Conservation (phyloP, 2,888 invertebrate species). For the Harpalus rufipes region DNA sequence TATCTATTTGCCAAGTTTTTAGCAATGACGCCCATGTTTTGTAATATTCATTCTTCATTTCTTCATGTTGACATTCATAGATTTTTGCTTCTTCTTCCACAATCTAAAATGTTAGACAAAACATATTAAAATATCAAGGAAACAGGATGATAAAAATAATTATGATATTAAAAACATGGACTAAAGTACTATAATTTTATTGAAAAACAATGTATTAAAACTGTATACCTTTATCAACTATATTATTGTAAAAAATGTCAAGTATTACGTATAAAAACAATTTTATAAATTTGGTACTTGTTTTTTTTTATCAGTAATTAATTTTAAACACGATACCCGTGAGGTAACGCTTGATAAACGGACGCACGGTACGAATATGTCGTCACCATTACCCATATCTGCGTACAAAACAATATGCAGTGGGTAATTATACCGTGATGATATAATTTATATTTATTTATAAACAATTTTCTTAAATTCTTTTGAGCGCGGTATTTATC, state of each 20-base stretch:
- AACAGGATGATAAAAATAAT: not conserved
- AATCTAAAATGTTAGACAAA: not conserved
- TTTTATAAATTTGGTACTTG: not conserved
- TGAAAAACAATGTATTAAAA: constrained; percentile 10
- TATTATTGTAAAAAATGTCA: not conserved
- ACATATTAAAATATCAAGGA: not conserved
- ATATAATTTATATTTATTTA: too few relatives aligned
- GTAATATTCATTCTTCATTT: not conserved
- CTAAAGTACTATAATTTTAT: not conserved
- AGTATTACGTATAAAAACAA: not conserved
- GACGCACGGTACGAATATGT: too few relatives aligned
- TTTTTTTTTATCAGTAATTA: too few relatives aligned
- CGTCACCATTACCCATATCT: too few relatives aligned
- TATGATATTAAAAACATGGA: not conserved
- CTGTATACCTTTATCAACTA: not conserved
- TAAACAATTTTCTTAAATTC: too few relatives aligned
- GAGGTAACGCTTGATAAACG: too few relatives aligned
- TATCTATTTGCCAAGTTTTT: constrained; percentile 35
- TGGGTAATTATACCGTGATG: too few relatives aligned
- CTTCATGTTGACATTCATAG: constrained; percentile 12
- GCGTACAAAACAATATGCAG: too few relatives aligned
- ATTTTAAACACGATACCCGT: too few relatives aligned
- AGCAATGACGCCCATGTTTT: not conserved
- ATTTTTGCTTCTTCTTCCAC: constrained; percentile 12
- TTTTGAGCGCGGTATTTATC: too few relatives aligned